Conservation (phyloP, 2,113 vertebrate genomes). For the Catharus bicknelli region DNA sequence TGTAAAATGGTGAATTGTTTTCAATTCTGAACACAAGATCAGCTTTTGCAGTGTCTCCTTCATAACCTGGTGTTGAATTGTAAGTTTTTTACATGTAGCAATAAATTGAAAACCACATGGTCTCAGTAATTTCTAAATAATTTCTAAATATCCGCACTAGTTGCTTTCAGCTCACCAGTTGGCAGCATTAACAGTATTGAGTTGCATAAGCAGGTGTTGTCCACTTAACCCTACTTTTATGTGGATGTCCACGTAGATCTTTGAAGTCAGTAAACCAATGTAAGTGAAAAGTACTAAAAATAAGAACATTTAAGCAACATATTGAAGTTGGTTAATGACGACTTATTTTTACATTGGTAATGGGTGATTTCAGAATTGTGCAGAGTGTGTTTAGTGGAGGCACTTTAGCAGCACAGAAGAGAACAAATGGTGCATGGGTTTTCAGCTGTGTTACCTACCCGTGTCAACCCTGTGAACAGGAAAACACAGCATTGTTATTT, state of each 20-base stretch:
- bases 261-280: background rate
- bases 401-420: background rate
- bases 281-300: background rate
- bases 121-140: background rate
- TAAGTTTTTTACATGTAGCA: background rate
- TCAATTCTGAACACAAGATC: background rate
- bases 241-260: rapidly evolving
- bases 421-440: background rate
- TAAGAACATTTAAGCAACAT: background rate
- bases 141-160: background rate
- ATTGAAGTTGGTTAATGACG: background rate
- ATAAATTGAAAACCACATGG: background rate
- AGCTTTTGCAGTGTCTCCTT: background rate
- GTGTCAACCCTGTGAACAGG: background rate
- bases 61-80: background rate
- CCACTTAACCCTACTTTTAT: background rate
- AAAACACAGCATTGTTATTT: background rate
- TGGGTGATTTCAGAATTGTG: background rate
- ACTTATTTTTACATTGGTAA: background rate
- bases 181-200: background rate
- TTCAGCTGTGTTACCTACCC: background rate
- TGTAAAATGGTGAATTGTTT: background rate
- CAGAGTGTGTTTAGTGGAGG: background rate
- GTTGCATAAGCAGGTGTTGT: background rate
- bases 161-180: background rate